A percentile compares a stretch with the other conserved stretches of the same genome.
phyloP scores from a whole-genome alignment of 2,113 vertebrate genomes.

The Myocastor coypus region DNA sequence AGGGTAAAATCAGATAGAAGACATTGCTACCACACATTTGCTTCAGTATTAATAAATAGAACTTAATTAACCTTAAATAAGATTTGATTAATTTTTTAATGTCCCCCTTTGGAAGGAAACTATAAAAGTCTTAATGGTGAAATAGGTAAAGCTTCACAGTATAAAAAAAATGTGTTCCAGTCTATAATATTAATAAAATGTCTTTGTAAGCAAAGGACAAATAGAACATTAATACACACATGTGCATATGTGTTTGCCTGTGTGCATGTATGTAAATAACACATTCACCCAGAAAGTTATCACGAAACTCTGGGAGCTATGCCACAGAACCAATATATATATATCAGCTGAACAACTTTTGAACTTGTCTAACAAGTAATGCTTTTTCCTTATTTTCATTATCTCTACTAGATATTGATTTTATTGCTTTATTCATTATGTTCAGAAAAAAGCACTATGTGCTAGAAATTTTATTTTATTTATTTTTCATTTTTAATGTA shows the following conservation, averaged over 20 bases:
- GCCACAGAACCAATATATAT: neutral
- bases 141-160: constrained; percentile 30
- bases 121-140: constrained; percentile 42
- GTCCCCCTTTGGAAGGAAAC: constrained; percentile 29
- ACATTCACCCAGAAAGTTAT: neutral
- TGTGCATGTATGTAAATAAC: neutral
- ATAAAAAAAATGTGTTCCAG: constrained; percentile 48
- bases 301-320: neutral
- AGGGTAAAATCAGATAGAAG: constrained; percentile 28
- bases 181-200: constrained; percentile 44
- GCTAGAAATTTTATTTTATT: constrained; percentile 17
- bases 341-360: neutral
- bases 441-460: constrained; percentile 26
- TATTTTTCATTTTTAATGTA: no score
- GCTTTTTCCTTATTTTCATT: constrained; percentile 5
- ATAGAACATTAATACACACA: neutral
- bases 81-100: constrained; percentile 46
- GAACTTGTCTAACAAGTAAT: neutral
- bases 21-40: constrained; percentile 26
- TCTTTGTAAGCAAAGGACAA: constrained; percentile 25
- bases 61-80: constrained; percentile 55
- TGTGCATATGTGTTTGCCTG: neutral
- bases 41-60: constrained; percentile 36
- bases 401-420: constrained; percentile 18
- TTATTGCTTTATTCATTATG: constrained; percentile 28